Conservation (phyloP, 2,797 vertebrate genomes). For the Acipenser oxyrinchus region DNA sequence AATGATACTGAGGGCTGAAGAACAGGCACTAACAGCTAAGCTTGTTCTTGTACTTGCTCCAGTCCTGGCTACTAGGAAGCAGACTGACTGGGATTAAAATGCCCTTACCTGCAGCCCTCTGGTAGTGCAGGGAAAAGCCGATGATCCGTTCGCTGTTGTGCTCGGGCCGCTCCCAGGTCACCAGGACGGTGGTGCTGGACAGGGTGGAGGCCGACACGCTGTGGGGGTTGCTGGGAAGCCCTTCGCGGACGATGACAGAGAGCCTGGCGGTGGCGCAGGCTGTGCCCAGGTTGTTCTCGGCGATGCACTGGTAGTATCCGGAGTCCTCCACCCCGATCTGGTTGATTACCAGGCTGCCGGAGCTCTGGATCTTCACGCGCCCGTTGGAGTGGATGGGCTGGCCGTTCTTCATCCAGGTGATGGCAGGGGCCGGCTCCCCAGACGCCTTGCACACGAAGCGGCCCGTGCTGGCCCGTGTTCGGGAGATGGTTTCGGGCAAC, state of each 20-base stretch:
- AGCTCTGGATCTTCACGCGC: constrained; percentile 79
- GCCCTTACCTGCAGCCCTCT: constrained; percentile 69
- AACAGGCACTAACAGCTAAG: constrained; percentile 1
- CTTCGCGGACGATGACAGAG: constrained; percentile 85
- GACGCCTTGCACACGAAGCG: constrained; percentile 89
- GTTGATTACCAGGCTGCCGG: constrained; percentile 86
- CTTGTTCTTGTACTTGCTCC: constrained; percentile 9
- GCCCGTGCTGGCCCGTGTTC: constrained; percentile 89
- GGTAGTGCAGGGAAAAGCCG: constrained; percentile 92
- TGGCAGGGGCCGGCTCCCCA: constrained; percentile 70
- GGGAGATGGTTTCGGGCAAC: constrained; percentile 81
- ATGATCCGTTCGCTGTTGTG: constrained; percentile 91
- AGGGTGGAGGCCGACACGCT: constrained; percentile 66
- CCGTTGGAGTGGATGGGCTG: constrained; percentile 69
- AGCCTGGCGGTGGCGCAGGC: constrained; percentile 85
- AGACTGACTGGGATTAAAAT: background rate
- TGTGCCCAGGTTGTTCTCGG: constrained; percentile 79
- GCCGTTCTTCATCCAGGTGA: constrained; percentile 88
- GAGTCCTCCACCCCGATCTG: constrained; percentile 86
- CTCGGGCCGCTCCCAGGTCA: constrained; percentile 86
- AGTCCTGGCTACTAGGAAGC: background rate
- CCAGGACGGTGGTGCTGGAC: constrained; percentile 78
- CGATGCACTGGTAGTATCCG: constrained; percentile 93
- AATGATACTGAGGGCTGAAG: background rate
- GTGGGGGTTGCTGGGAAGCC: constrained; percentile 83